Conservation (phyloP, 2,113 vertebrate species). For the Hymenochirus boettgeri region DNA sequence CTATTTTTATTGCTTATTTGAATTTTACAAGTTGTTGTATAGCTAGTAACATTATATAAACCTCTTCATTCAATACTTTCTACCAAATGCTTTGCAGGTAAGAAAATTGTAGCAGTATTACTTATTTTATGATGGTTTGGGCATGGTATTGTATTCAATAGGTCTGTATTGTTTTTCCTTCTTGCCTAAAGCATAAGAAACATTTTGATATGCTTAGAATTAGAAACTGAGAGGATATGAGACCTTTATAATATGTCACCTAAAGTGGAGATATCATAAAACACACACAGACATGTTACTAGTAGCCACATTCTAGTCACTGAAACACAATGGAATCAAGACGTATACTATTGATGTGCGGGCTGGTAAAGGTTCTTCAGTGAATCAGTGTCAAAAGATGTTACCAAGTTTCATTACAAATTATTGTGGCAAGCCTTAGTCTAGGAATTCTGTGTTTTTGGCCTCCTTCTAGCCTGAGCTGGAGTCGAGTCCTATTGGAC, state of each 20-base stretch:
- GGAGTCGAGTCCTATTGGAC: conserved; percentile 45
- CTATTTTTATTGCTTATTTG: too few relatives aligned
- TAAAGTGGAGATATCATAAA: conserved; percentile 32
- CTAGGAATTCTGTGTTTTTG: conserved; percentile 54
- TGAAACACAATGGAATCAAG: conserved; percentile 49
- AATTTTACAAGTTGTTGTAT: too few relatives aligned
- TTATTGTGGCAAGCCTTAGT: conserved; percentile 63
- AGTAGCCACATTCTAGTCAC: conserved; percentile 47
- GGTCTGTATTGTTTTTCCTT: conserved; percentile 46
- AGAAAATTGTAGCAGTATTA: too few relatives aligned
- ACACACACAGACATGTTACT: conserved; percentile 66
- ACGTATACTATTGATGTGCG: conserved; percentile 51
- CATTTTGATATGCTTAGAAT: conserved; percentile 63
- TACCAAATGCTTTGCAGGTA: too few relatives aligned
- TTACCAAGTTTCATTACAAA: conserved; percentile 65
- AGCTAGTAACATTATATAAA: too few relatives aligned
- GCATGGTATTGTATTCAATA: conserved; percentile 11
- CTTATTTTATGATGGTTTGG: too few relatives aligned
- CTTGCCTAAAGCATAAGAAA: conserved; percentile 62
- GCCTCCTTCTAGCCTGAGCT: conserved; percentile 65
- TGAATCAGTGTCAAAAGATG: conserved; percentile 67
- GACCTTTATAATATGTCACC: conserved; percentile 64
- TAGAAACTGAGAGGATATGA: conserved; percentile 54
- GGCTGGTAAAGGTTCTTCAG: conserved; percentile 51
- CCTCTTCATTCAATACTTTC: too few relatives aligned